Percentiles rank a stretch among this genome's conserved stretches.
Conservation (phyloP, 2,113 vertebrate species). For the Zosterops pallidus region DNA sequence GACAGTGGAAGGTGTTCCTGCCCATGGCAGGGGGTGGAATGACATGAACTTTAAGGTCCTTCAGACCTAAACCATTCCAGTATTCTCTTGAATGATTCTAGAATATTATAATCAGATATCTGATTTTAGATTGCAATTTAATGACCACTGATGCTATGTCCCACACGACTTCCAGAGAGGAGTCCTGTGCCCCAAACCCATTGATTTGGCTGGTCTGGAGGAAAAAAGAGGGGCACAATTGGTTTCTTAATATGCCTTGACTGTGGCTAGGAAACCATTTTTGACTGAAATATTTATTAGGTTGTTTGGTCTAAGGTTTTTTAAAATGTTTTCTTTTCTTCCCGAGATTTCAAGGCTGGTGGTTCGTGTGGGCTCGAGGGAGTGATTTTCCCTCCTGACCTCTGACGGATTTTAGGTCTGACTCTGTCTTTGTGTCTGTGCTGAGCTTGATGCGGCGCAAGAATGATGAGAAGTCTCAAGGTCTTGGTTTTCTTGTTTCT, state of each 20-base stretch:
- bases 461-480: too few species aligned
- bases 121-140: not conserved
- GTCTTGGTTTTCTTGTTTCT: too few species aligned
- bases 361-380: too few species aligned
- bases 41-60: not conserved
- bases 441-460: too few species aligned
- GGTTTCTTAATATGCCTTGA: not conserved
- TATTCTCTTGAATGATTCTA: not conserved
- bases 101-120: not conserved
- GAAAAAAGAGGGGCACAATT: not conserved
- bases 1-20: not conserved
- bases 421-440: too few species aligned
- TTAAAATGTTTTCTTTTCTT: too few species aligned
- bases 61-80: not conserved
- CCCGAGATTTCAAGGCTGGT: too few species aligned
- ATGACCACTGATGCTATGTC: not conserved
- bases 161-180: not conserved
- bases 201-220: not conserved
- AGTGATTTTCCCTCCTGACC: too few species aligned
- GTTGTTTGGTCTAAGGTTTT: not conserved
- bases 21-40: too few species aligned
- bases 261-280: not conserved
- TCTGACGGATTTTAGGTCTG: too few species aligned
- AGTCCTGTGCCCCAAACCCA: not conserved
- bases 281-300: not conserved